These are phyloP conservation scores for Notospermus geniculatus DNA, from an alignment of 1,140 invertebrate species.

Conservation along the genomic window DNA sequence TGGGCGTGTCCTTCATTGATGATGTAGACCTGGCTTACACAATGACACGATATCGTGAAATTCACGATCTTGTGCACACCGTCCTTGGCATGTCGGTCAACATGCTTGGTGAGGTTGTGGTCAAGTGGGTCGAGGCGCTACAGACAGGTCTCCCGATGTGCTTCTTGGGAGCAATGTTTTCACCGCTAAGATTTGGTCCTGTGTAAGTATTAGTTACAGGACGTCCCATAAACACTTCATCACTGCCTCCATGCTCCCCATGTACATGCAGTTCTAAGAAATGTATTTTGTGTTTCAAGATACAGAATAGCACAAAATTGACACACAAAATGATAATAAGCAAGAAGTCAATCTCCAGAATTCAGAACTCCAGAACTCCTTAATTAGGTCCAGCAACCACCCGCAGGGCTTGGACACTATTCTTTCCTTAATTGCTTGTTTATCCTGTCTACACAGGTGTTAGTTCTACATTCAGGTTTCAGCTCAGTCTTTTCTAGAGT, in stretches of 20 bases:
- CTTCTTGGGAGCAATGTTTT: conserved; percentile 53
- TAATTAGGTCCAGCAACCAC: too few relatives aligned
- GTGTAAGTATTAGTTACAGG: conserved; percentile 62
- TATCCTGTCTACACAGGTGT: too few relatives aligned
- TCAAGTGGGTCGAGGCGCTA: conserved; percentile 97
- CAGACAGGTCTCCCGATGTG: conserved; percentile 59
- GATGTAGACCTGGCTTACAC: conserved; percentile 90
- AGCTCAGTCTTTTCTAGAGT: too few relatives aligned
- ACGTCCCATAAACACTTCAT: too few relatives aligned
- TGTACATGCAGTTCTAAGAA: too few relatives aligned
- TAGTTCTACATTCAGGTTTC: too few relatives aligned
- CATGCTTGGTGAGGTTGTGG: conserved; percentile 84
- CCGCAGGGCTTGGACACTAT: too few relatives aligned
- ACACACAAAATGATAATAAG: background rate
- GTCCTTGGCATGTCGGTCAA: conserved; percentile 91
- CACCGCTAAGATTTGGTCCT: conserved; percentile 59
- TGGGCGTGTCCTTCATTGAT: conserved; percentile 85
- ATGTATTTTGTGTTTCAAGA: too few relatives aligned
- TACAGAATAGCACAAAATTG: background rate
- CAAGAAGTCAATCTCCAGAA: too few relatives aligned
- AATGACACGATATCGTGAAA: conserved; percentile 94
- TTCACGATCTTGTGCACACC: conserved; percentile 92
- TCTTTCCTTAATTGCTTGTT: too few relatives aligned
- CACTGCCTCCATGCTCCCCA: too few relatives aligned
- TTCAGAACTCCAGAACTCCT: too few relatives aligned